A percentile compares a stretch with the other conserved stretches of the same genome.
These are phyloP conservation scores for Cetoscarus ocellatus DNA, from an alignment of 2,797 vertebrate species.

Conservation along the genomic window DNA sequence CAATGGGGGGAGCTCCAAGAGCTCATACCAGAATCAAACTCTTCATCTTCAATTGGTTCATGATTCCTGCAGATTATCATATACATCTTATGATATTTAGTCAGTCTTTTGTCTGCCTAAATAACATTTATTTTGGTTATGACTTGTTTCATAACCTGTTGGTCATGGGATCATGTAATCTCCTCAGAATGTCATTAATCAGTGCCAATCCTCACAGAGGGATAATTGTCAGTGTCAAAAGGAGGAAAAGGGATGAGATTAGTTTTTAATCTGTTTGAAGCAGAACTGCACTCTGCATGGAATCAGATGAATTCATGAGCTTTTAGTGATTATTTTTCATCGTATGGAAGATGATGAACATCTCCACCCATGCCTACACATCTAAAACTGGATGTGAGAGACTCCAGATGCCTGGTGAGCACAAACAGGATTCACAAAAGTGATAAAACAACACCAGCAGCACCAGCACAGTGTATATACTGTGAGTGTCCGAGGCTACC, in stretches of 20 bases:
- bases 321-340: constrained; percentile 39
- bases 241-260: constrained; percentile 68
- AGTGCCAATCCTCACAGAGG: constrained; percentile 66
- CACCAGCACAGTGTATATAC: constrained; percentile 26
- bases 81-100: constrained; percentile 47
- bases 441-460: constrained; percentile 49
- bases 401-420: constrained; percentile 43
- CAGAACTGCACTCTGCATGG: constrained; percentile 39
- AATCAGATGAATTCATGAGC: constrained; percentile 60
- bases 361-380: constrained; percentile 42
- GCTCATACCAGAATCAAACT: constrained; percentile 40
- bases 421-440: constrained; percentile 45
- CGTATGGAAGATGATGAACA: constrained; percentile 21
- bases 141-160: constrained; percentile 59
- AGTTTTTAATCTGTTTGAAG: constrained; percentile 74
- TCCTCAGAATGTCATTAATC: constrained; percentile 68
- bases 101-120: constrained; percentile 32
- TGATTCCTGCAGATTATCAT: constrained; percentile 47
- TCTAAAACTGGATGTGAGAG: constrained; percentile 51
- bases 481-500: constrained; percentile 45
- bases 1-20: constrained; percentile 81
- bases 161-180: constrained; percentile 67
- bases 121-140: constrained; percentile 42
- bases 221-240: constrained; percentile 67
- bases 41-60: constrained; percentile 34